A percentile compares a stretch with the other conserved stretches of the same genome.
Evolutionary conservation across 2,888 invertebrate genomes (phyloP).

Genomic region (Caradrina kadenii): DNA sequence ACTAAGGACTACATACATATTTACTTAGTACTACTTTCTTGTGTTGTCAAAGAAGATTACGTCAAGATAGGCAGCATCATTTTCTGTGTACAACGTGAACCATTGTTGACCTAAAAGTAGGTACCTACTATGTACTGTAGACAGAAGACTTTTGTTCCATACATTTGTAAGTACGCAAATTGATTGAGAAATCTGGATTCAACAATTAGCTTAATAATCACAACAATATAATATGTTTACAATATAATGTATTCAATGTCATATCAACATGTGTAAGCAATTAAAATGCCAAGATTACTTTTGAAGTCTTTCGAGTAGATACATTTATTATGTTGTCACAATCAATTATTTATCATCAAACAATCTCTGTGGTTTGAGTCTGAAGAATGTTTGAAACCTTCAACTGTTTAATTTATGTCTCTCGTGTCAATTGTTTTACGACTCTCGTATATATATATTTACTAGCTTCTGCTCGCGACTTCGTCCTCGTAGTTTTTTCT

Average conservation of each 20-base stretch:
- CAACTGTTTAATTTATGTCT: not conserved
- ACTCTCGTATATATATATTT: not conserved
- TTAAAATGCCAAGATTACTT: slow-evolving; percentile 7
- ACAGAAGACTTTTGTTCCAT: not conserved
- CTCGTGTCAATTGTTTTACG: not conserved
- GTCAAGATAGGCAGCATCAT: not conserved
- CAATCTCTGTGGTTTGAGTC: not conserved
- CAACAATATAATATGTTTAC: not conserved
- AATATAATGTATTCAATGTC: not conserved
- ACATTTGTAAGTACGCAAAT: not conserved
- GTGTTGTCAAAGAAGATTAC: not conserved
- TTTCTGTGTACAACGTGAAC: not conserved
- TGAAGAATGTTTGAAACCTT: not conserved
- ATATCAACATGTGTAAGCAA: not conserved
- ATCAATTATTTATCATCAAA: not conserved
- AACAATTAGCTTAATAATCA: not conserved
- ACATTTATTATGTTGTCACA: not conserved
- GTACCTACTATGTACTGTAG: not conserved
- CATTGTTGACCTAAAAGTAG: not conserved
- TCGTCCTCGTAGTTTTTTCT: too few relatives aligned
- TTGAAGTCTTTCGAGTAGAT: not conserved
- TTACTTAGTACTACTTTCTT: not conserved
- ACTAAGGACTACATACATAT: too few relatives aligned
- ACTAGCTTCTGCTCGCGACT: too few relatives aligned
- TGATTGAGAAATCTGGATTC: not conserved